Conservation (phyloP, 1,140 invertebrate species). For the Acromyrmex charruanus region DNA sequence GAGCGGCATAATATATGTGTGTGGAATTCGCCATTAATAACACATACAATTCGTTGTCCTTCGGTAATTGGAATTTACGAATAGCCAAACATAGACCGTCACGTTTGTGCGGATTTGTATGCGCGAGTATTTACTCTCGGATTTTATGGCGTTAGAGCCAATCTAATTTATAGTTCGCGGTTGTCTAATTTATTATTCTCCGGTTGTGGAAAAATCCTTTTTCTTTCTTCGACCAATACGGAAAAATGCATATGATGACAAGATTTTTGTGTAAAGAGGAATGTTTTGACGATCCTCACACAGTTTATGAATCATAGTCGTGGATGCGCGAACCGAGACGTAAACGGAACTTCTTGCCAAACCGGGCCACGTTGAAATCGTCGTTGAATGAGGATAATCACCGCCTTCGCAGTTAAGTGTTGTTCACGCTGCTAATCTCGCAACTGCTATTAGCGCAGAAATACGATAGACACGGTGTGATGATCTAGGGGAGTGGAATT, state of each 20-base stretch:
- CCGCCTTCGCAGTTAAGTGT: constrained; percentile 39
- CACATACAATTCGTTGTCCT: constrained; percentile 15
- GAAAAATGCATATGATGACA: not conserved
- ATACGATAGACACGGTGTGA: constrained; percentile 12
- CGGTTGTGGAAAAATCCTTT: not conserved
- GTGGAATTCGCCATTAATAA: constrained; percentile 39
- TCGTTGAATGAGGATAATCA: constrained; percentile 64
- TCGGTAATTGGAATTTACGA: constrained; percentile 17
- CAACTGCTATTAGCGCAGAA: constrained; percentile 25
- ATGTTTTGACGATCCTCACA: constrained; percentile 28
- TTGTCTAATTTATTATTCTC: not conserved
- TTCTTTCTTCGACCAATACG: not conserved
- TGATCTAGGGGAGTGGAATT: constrained; percentile 9
- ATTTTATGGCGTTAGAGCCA: not conserved
- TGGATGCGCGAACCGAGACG: constrained; percentile 16
- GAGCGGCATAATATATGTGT: not conserved
- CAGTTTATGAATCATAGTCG: constrained; percentile 55
- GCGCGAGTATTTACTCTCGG: constrained; percentile 11
- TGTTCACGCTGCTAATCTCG: constrained; percentile 54
- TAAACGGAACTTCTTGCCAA: constrained; percentile 48
- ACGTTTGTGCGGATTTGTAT: not conserved
- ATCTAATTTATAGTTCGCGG: not conserved
- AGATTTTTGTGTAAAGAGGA: not conserved
- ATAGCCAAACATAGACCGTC: not conserved
- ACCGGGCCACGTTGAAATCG: constrained; percentile 46